A percentile compares a stretch with the other conserved stretches of the same genome.
phyloP scores from a whole-genome alignment of 2,113 vertebrate species.

The Alethe diademata region DNA sequence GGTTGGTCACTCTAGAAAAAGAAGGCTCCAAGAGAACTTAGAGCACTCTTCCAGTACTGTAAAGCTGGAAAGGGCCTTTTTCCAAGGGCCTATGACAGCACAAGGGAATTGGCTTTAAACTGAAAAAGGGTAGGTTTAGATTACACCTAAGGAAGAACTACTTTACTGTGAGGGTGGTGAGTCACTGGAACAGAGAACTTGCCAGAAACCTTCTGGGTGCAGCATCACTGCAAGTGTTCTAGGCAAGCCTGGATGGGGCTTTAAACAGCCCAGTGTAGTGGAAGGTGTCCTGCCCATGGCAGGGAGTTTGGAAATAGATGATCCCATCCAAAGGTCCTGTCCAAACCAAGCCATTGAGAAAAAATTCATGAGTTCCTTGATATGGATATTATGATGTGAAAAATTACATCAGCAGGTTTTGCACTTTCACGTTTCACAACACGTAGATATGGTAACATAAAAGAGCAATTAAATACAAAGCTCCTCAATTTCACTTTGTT shows the following conservation, averaged over 20 bases:
- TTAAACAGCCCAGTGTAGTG: not conserved
- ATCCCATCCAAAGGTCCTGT: not conserved
- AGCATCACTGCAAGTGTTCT: not conserved
- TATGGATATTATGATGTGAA: not conserved
- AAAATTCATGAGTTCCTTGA: not conserved
- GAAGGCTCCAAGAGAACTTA: not conserved
- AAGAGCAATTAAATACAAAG: not conserved
- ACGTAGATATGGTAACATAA: fast-evolving
- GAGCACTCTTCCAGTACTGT: not conserved
- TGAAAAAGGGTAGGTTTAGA: not conserved
- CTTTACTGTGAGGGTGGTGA: not conserved
- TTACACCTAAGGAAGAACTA: not conserved
- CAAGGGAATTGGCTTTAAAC: not conserved
- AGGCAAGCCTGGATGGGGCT: not conserved
- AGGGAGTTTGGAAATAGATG: not conserved
- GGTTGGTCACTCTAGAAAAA: not conserved
- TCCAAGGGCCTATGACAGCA: not conserved
- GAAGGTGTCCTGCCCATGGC: not conserved
- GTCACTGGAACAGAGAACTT: not conserved
- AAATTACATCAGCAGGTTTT: not conserved
- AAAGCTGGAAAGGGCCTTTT: not conserved
- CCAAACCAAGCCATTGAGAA: not conserved
- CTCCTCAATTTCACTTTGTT: not conserved
- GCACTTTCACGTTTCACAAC: not conserved
- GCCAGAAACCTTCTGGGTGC: not conserved